A percentile compares a stretch with the other conserved stretches of the same genome.
Conservation (phyloP, 2,113 vertebrate genomes). For the Ploceus nigricollis region DNA sequence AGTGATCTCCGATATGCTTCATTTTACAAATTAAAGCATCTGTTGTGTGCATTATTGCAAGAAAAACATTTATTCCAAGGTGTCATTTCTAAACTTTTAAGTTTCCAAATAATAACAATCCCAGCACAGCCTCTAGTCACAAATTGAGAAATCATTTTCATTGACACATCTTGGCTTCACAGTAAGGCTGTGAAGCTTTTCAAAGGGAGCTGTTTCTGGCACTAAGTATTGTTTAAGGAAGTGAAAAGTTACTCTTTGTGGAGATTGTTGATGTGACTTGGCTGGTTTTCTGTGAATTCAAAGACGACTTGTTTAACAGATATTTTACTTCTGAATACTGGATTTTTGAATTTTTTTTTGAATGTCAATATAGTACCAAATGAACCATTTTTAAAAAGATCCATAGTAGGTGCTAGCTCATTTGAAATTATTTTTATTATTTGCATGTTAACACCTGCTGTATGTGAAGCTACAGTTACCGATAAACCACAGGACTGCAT, state of each 20-base stretch:
- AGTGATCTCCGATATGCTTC: not conserved
- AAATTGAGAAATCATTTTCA: not conserved
- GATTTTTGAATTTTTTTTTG: too few species aligned
- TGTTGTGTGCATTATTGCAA: not conserved
- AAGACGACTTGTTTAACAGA: not conserved
- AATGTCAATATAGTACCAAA: not conserved
- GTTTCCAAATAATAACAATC: not conserved
- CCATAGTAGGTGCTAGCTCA: not conserved
- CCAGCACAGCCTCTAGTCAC: not conserved
- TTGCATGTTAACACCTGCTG: not conserved
- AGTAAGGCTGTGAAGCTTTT: not conserved
- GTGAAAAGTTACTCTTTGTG: not conserved
- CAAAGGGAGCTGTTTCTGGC: not conserved
- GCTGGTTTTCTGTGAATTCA: not conserved
- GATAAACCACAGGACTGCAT: not conserved
- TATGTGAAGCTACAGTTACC: not conserved
- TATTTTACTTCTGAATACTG: not conserved
- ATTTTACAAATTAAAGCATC: not conserved
- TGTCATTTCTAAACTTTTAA: not conserved
- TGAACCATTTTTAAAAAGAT: not conserved
- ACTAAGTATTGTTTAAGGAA: not conserved
- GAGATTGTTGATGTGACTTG: not conserved
- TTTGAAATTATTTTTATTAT: not conserved
- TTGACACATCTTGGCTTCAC: not conserved
- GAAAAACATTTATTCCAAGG: not conserved